Conservation (phyloP, 2,888 invertebrate species). For the Drosophila fulvimacula region DNA sequence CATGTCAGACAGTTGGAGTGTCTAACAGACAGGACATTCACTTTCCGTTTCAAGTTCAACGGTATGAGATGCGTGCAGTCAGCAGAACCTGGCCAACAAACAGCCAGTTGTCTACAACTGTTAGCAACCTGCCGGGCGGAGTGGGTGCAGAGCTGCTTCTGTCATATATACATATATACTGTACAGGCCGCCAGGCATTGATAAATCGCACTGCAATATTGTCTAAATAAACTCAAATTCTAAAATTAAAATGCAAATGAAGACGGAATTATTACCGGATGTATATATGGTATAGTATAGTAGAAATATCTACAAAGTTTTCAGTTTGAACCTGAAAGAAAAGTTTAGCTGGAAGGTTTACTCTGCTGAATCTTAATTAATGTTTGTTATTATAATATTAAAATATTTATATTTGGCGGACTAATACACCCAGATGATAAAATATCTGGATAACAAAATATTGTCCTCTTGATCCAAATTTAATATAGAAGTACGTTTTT, state of each 20-base stretch:
- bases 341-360: not conserved
- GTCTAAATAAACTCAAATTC: conserved; percentile 17
- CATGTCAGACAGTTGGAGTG: conserved; percentile 70
- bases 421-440: no score
- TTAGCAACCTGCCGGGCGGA: conserved; percentile 14
- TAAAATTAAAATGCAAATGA: conserved; percentile 8
- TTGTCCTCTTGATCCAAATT: no score
- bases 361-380: not conserved
- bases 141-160: conserved; percentile 6
- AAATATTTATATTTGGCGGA: no score
- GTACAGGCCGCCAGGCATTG: not conserved
- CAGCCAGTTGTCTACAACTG: conserved; percentile 7
- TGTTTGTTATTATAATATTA: no score
- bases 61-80: conserved; percentile 47
- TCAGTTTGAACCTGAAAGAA: not conserved
- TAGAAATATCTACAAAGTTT: not conserved
- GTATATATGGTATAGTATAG: not conserved
- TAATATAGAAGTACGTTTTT: no score
- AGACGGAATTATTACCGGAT: not conserved
- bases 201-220: conserved; percentile 26
- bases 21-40: conserved; percentile 77
- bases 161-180: not conserved
- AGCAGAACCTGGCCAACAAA: conserved; percentile 2
- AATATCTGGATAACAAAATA: no score
- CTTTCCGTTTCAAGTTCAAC: conserved; percentile 79